These are phyloP conservation scores for Erebia aethiops DNA, from an alignment of 2,888 invertebrate species.

Conservation along the genomic window DNA sequence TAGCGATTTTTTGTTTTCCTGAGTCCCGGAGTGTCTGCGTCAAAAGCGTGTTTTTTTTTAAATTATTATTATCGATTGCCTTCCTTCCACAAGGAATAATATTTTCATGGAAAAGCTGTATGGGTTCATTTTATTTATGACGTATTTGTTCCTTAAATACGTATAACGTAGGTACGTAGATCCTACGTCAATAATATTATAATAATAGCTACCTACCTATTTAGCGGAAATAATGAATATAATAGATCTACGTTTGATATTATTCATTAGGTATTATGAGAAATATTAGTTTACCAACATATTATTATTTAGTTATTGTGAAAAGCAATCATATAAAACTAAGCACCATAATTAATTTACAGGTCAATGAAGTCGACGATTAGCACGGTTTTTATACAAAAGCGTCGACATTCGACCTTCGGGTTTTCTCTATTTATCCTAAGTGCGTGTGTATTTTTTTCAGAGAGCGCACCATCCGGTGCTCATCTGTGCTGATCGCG, in stretches of 20 bases:
- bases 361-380: too few relatives aligned
- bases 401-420: not conserved
- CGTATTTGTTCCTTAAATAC: not conserved
- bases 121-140: not conserved
- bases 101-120: not conserved
- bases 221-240: constrained; percentile 4
- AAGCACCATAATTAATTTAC: too few relatives aligned
- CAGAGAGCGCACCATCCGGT: constrained; percentile 76
- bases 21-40: too few relatives aligned
- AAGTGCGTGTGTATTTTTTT: constrained; percentile 41
- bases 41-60: too few relatives aligned
- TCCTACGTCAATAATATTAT: not conserved
- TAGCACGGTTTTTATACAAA: too few relatives aligned
- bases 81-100: constrained; percentile 1
- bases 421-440: not conserved
- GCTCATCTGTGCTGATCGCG: constrained; percentile 77
- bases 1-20: too few relatives aligned
- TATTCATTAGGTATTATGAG: too few relatives aligned
- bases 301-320: too few relatives aligned
- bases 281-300: too few relatives aligned
- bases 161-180: not conserved
- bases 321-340: too few relatives aligned
- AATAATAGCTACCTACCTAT: too few relatives aligned
- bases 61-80: too few relatives aligned
- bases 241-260: not conserved